Evolutionary conservation across 2,113 vertebrate genomes (phyloP), one percentile per base, ranked within the genome.

Genomic region (Haplochromis burtoni): DNA sequence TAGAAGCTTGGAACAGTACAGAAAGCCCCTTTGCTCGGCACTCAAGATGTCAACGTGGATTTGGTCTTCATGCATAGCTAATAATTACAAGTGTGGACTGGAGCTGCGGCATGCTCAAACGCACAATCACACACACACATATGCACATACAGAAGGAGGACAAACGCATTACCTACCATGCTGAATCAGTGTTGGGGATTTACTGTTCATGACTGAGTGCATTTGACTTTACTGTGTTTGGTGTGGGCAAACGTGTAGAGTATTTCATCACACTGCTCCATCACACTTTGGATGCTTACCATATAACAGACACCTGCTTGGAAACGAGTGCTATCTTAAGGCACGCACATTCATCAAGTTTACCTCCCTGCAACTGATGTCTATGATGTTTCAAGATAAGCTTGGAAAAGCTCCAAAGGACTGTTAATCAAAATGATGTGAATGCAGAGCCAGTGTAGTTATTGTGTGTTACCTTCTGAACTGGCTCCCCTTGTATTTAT

Each of bases 11-110:
- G 87, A 96, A 90, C 89, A 82, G 87, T 85, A 85, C 90, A 88
- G 94, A 93, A 90, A 93, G 83, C 82, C 89, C 91, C 86, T 93
- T 92, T 93, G 89, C 94, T 93, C 92, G 55, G 91, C 94, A 94
- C 93, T 95, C 94, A 92, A 95, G 89, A 95, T 95, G 95, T 96
- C 95, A 95, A 85, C 71, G 86, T 94, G 93, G 92, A 96, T 96
- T 96, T 95, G 93, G 94, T 88, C 92, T 88, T 94, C 95, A 94
- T 95, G 95, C 95, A 95, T 95, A 95, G 94, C 92, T 95, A 94
- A 96, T 94, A 95, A 95, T 95, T 94, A 94, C 89, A 93, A 93
- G 90, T 86, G 92, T 79, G 84, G 91, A 93, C 89, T 85, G 80
- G 85, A 89, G 89, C 81, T 79, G 53, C 84, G 71, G 68, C 91